A percentile compares a stretch with the other conserved stretches of the same genome.
These are phyloP conservation scores for Pardosa pseudoannulata DNA, from an alignment of 2,888 invertebrate species.

Conservation along the genomic window DNA sequence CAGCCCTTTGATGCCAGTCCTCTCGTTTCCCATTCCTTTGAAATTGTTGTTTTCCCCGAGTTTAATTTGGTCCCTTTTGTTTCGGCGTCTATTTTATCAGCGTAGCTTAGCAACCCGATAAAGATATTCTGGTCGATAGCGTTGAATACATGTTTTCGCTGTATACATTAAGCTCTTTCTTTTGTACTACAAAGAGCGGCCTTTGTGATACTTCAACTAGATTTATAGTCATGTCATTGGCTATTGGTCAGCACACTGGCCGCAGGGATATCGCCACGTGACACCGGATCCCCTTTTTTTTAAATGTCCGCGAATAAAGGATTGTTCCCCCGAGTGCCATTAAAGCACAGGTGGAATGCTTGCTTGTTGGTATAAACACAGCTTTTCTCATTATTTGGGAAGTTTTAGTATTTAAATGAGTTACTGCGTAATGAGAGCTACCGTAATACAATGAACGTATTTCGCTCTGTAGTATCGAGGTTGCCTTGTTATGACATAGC, in stretches of 20 bases:
- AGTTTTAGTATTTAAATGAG: too few relatives aligned
- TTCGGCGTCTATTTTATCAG: neutral
- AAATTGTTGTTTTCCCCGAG: neutral
- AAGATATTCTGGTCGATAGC: constrained; percentile 15
- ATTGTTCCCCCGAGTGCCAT: neutral
- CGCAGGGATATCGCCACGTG: neutral
- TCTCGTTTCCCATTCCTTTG: neutral
- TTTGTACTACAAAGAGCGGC: neutral
- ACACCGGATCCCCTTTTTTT: neutral
- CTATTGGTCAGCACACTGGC: neutral
- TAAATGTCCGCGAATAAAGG: neutral
- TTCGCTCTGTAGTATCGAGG: too few relatives aligned
- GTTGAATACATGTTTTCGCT: constrained; percentile 7
- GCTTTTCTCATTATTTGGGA: too few relatives aligned
- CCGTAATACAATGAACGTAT: too few relatives aligned
- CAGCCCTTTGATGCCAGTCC: neutral
- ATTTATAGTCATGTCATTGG: neutral
- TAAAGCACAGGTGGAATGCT: too few relatives aligned
- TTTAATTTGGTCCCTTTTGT: constrained; percentile 1
- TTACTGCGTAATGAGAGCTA: too few relatives aligned
- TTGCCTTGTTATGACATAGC: too few relatives aligned
- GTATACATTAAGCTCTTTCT: constrained; percentile 8
- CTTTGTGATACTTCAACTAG: neutral
- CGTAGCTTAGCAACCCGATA: constrained; percentile 17
- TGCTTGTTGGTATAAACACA: too few relatives aligned